Evolutionary conservation across 2,888 invertebrate genomes (phyloP).

Genomic region (Prostheceraeus crozeri): DNA sequence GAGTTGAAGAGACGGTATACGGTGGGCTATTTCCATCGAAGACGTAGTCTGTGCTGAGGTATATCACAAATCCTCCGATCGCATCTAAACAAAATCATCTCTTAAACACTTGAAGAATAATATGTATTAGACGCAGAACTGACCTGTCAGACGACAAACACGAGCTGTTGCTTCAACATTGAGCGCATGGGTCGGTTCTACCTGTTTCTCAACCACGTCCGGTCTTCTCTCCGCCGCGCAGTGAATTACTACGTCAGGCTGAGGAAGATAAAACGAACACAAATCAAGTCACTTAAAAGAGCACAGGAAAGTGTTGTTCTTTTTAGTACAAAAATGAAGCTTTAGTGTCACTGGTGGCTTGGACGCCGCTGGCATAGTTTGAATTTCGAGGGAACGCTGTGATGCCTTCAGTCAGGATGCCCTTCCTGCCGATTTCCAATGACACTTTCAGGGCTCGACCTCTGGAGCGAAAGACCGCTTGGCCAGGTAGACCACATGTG

Average conservation of each 20-base stretch:
- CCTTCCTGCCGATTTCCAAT: too few relatives aligned
- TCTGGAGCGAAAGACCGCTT: too few relatives aligned
- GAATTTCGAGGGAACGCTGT: too few relatives aligned
- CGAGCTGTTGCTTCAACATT: constrained; percentile 57
- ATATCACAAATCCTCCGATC: constrained; percentile 55
- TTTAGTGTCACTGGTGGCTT: too few relatives aligned
- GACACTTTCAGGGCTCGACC: too few relatives aligned
- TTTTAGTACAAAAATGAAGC: too few relatives aligned
- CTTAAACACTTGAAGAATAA: constrained; percentile 16
- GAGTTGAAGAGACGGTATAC: constrained; percentile 53
- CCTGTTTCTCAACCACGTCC: constrained; percentile 58
- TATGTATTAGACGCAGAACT: neutral
- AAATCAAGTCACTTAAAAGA: too few relatives aligned
- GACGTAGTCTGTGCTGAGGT: constrained; percentile 61
- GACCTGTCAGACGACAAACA: constrained; percentile 53
- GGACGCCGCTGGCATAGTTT: too few relatives aligned
- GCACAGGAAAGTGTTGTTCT: too few relatives aligned
- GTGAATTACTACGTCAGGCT: constrained; percentile 59
- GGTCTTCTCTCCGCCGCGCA: constrained; percentile 59
- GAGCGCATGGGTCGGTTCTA: constrained; percentile 51
- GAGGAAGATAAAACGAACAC: too few relatives aligned
- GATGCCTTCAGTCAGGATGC: too few relatives aligned
- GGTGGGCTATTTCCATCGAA: constrained; percentile 61
- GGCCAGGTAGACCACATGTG: too few relatives aligned
- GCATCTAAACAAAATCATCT: constrained; percentile 42